Evolutionary conservation across 1,140 invertebrate genomes (phyloP), one percentile per base, ranked within the genome.

Genomic region (Cataglyphis hispanica): DNA sequence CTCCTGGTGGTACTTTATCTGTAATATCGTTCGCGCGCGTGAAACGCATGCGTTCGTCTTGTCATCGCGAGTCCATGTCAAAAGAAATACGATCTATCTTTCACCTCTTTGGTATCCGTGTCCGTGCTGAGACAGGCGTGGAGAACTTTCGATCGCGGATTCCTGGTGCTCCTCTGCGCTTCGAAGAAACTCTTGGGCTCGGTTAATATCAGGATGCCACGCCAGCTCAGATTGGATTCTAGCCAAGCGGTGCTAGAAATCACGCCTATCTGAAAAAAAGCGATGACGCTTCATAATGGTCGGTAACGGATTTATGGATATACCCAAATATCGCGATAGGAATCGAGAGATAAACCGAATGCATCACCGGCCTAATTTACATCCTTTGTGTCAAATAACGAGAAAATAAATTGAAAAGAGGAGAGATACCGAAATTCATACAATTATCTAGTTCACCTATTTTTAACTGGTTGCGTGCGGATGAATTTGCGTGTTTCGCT

Each of bases 91-190:
- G 13, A 11, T 4, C 43, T n/a, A 27, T 25, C 8, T 25, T 61
- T 95, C 88, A 97, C 97, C 95, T 98, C 97, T 95, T 97, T 96
- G 37, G 97, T 97, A 93, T 97, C 97, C 25, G 96, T 95, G 85
- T 96, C 96, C 11, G 97, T 97, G 89, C 97, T 97, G 60, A 98
- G 96, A 86, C 97, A 98, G 60, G 97, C 97, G 87, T 97, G 97
- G 63, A 97, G 93, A 2, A 97, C 96, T 87, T 96, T 95, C 63
- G 96, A 96, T 77, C 95, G 95, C 4, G 96, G 93, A 60, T 96
- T 94, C 70, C 94, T 92, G n/a, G 69, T 90, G 64, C 92, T 93
- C 58, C 89, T 93, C 61, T 96, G 94, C 0, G 95, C 95, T 86
- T 96, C 95, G 74, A 97, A 96, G 94, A 96, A 97, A 93, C 96